phyloP scores from a whole-genome alignment of 2,888 invertebrate species.

The Hypomecis atomaria region DNA sequence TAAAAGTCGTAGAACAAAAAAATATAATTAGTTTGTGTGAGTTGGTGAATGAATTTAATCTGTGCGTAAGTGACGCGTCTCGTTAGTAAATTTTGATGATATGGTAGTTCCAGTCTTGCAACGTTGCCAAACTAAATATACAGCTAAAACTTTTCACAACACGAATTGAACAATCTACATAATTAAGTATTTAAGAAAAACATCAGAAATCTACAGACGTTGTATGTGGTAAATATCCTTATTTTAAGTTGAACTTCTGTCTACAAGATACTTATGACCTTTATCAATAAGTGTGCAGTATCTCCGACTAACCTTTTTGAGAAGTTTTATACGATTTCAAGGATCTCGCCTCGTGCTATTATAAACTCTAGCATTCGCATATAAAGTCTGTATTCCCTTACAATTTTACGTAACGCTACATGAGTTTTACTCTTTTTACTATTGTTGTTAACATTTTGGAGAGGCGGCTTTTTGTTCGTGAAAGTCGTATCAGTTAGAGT shows the following conservation, averaged over 20 bases:
- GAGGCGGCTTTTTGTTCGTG: conserved; percentile 36
- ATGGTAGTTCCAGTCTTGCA: no score
- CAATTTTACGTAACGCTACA: neutral
- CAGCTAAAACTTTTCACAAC: neutral
- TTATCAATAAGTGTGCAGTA: neutral
- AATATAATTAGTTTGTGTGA: no score
- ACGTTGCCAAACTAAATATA: no score
- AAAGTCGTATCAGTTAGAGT: conserved; percentile 37
- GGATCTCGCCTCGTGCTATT: neutral
- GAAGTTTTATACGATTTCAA: conserved; percentile 25
- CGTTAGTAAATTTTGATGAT: no score
- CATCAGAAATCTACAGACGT: no score
- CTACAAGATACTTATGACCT: neutral
- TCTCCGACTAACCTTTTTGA: conserved; percentile 20
- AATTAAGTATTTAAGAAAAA: no score
- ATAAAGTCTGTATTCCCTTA: conserved; percentile 6
- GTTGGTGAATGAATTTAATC: no score
- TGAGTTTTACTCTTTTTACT: conserved; percentile 32
- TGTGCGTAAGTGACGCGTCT: neutral
- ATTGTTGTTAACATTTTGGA: conserved; percentile 37
- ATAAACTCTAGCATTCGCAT: neutral
- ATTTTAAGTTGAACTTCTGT: no score
- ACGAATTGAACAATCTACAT: neutral
- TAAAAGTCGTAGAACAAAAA: no score
- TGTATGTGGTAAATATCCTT: no score